phyloP scores from a whole-genome alignment of 2,888 invertebrate species.

The Macrophya annulata region DNA sequence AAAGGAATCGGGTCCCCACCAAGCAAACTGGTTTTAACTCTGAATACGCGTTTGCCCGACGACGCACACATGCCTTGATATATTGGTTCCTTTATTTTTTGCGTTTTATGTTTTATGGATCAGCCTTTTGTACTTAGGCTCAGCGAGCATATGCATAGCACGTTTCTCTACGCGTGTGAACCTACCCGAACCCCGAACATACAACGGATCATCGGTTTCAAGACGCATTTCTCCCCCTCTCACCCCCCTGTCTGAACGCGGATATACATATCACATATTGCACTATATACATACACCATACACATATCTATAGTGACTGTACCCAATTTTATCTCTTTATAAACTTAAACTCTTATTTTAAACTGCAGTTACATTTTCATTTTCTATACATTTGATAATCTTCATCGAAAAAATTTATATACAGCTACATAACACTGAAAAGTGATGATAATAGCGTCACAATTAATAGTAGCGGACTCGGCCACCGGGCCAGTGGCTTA shows the following conservation, averaged over 20 bases:
- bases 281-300: not conserved
- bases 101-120: slow-evolving; percentile 69
- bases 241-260: not conserved
- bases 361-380: not conserved
- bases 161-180: slow-evolving; percentile 55
- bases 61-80: slow-evolving; percentile 72
- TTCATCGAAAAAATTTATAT: not conserved
- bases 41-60: slow-evolving; percentile 56
- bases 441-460: not conserved
- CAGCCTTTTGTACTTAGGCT: slow-evolving; percentile 62
- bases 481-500: not conserved
- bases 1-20: slow-evolving; percentile 65
- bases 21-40: slow-evolving; percentile 56
- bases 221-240: not conserved
- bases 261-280: not conserved
- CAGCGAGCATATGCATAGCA: slow-evolving; percentile 50
- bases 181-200: slow-evolving; percentile 8
- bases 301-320: too few relatives aligned
- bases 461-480: not conserved
- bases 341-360: not conserved
- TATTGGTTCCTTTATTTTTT: slow-evolving; percentile 71
- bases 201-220: slow-evolving; percentile 29
- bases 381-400: not conserved
- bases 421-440: not conserved
- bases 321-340: not conserved